Conservation (phyloP, 23 tunicate species). For the Clavelina lepadiformis region DNA sequence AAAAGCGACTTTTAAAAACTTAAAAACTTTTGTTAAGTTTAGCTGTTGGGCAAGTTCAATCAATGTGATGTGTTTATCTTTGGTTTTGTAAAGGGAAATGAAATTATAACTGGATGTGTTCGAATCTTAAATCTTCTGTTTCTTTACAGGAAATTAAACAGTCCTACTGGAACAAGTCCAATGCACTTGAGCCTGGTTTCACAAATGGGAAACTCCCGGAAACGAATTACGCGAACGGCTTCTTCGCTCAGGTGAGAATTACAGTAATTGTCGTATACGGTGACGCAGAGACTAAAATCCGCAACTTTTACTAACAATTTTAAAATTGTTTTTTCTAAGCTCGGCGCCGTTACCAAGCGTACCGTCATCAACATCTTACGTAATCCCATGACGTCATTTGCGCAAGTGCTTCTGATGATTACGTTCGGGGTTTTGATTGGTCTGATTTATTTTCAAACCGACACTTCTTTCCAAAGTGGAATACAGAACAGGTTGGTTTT, state of each 20-base stretch:
- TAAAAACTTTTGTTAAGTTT: too few relatives aligned
- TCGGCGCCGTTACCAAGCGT: slow-evolving; percentile 37
- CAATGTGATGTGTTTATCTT: too few relatives aligned
- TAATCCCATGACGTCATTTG: slow-evolving; percentile 93
- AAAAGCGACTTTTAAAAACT: too few relatives aligned
- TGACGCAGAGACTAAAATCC: background rate
- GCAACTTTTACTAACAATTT: too few relatives aligned
- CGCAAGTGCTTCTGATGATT: slow-evolving; percentile 76
- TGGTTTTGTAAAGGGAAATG: too few relatives aligned
- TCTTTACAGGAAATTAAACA: too few relatives aligned
- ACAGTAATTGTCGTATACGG: background rate
- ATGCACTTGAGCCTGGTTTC: too few relatives aligned
- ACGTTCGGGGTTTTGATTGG: slow-evolving; percentile 85
- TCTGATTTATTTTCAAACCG: slow-evolving; percentile 74
- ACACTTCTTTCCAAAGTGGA: slow-evolving; percentile 51
- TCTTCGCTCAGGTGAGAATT: slow-evolving; percentile 63
- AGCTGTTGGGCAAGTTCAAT: too few relatives aligned
- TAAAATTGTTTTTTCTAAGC: slow-evolving; percentile 36
- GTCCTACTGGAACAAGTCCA: too few relatives aligned
- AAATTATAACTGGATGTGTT: too few relatives aligned
- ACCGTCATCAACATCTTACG: slow-evolving; percentile 78
- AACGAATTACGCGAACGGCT: slow-evolving; percentile 56
- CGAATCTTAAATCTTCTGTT: too few relatives aligned
- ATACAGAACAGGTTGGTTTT: slow-evolving; percentile 76
- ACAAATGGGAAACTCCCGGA: background rate